phyloP scores from a whole-genome alignment of 2,888 invertebrate genomes.

The Marasmarcha lunaedactyla region DNA sequence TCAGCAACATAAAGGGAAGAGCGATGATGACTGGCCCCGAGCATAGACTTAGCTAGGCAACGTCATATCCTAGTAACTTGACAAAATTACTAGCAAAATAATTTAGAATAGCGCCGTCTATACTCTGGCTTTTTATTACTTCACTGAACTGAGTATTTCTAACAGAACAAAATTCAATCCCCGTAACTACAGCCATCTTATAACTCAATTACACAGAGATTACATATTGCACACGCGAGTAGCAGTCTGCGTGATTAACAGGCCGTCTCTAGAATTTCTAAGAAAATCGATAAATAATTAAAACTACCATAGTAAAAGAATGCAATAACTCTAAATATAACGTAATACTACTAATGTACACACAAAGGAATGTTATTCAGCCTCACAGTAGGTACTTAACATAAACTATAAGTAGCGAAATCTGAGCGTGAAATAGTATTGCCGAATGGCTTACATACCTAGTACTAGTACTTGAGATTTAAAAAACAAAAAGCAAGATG shows the following conservation, averaged over 20 bases:
- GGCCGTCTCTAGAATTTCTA: conserved; percentile 53
- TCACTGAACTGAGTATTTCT: not conserved
- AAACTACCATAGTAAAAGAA: conserved; percentile 39
- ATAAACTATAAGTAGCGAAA: not conserved
- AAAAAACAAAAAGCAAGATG: conserved; percentile 25
- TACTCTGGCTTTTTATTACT: conserved; percentile 24
- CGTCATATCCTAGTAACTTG: not conserved
- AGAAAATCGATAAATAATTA: conserved; percentile 32
- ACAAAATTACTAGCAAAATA: conserved; percentile 1
- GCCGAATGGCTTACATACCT: conserved; percentile 4
- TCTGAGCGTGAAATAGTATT: conserved; percentile 1
- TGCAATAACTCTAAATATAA: conserved; percentile 30
- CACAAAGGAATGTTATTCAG: conserved; percentile 44
- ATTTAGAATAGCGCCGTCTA: conserved; percentile 22
- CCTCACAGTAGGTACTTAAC: conserved; percentile 13
- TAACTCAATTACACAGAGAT: conserved; percentile 31
- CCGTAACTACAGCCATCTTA: conserved; percentile 36
- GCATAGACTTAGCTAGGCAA: conserved; percentile 25
- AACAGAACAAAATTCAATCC: conserved; percentile 5
- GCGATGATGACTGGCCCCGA: conserved; percentile 22
- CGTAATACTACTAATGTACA: conserved; percentile 25
- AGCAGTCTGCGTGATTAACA: conserved; percentile 44
- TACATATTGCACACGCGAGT: conserved; percentile 37
- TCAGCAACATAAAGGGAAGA: conserved; percentile 33
- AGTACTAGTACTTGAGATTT: not conserved